phyloP scores from a whole-genome alignment of 2,888 invertebrate genomes.

The Anagyrus pseudococci region DNA sequence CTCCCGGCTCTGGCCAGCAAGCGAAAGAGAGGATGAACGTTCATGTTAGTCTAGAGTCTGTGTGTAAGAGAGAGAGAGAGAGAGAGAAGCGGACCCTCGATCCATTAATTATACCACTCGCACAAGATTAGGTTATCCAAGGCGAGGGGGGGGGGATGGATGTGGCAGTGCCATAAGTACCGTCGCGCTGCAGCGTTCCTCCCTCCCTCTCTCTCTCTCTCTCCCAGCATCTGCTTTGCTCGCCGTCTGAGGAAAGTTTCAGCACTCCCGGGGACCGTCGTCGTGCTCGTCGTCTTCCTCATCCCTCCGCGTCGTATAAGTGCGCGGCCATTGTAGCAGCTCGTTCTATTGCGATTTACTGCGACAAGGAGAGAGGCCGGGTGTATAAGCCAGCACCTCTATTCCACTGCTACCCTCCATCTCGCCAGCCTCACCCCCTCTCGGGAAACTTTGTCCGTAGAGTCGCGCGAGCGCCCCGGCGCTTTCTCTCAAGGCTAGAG shows the following conservation, averaged over 20 bases:
- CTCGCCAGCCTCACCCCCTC: no score
- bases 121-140: slow-evolving; percentile 35
- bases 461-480: background rate
- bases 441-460: no score
- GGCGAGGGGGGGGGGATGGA: no score
- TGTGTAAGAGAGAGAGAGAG: background rate
- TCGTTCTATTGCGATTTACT: slow-evolving; percentile 51
- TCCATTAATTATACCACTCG: slow-evolving; percentile 39
- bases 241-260: slow-evolving; percentile 47
- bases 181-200: slow-evolving; percentile 17
- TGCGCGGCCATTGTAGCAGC: slow-evolving; percentile 49
- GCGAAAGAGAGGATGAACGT: no score
- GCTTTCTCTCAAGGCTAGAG: background rate
- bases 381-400: no score
- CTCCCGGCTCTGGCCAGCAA: background rate
- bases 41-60: no score
- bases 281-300: slow-evolving; percentile 6
- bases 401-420: no score
- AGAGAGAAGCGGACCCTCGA: slow-evolving; percentile 17
- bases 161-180: slow-evolving; percentile 24
- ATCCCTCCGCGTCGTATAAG: slow-evolving; percentile 37
- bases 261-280: slow-evolving; percentile 44
- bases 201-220: background rate
- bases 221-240: no score
- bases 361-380: slow-evolving; percentile 44